Evolutionary conservation across 2,797 vertebrate genomes (phyloP).

Genomic region (Falco cherrug): DNA sequence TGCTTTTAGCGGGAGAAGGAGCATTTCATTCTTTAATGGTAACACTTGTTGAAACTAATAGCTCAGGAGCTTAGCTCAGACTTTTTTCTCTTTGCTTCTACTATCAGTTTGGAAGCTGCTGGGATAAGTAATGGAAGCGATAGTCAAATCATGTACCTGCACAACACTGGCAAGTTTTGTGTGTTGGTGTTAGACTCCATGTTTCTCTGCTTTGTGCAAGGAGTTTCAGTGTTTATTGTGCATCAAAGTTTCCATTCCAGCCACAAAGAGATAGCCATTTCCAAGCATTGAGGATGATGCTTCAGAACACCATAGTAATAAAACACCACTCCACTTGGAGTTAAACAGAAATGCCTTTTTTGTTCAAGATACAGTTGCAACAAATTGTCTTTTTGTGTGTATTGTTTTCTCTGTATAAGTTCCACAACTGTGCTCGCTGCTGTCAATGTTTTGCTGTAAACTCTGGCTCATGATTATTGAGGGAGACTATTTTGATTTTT

Average conservation of each 20-base stretch:
- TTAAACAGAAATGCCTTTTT: neutral
- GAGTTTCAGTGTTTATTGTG: neutral
- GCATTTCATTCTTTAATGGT: neutral
- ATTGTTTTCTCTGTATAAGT: neutral
- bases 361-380: neutral
- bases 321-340: neutral
- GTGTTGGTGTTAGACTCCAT: accelerated
- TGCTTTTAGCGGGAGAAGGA: neutral
- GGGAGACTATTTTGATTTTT: neutral
- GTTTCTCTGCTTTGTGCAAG: neutral
- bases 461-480: neutral
- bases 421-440: neutral
- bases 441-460: neutral
- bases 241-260: neutral
- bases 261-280: neutral
- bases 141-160: neutral
- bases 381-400: neutral
- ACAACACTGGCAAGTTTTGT: neutral
- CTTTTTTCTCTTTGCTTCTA: neutral
- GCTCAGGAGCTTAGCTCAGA: neutral
- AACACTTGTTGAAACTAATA: neutral
- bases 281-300: neutral
- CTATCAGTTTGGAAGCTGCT: neutral
- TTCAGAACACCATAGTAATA: neutral
- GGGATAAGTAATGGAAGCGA: neutral